A percentile compares a stretch with the other conserved stretches of the same genome.
Conservation (phyloP, 2,113 vertebrate genomes). For the Meriones unguiculatus region DNA sequence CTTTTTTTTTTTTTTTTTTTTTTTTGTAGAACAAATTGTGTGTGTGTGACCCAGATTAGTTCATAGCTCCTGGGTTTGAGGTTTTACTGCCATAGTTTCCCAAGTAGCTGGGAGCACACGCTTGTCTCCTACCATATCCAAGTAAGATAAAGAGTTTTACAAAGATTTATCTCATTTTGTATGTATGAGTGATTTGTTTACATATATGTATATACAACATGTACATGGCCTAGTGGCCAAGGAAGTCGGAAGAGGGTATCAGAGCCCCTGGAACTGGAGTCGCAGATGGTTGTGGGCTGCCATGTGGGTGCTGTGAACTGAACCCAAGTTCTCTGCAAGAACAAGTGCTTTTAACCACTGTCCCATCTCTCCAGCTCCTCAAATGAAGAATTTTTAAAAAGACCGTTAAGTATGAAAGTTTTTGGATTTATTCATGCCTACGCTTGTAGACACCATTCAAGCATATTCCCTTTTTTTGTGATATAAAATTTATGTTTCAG, state of each 20-base stretch:
- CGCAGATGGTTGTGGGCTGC: neutral
- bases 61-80: neutral
- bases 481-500: conserved; percentile 29
- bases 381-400: conserved; percentile 22
- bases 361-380: neutral
- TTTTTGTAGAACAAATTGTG: conserved; percentile 29
- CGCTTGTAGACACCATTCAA: conserved; percentile 17
- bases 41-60: neutral
- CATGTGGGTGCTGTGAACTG: neutral
- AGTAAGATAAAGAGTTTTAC: neutral
- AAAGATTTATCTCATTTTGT: neutral
- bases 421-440: conserved; percentile 42
- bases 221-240: neutral
- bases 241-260: neutral
- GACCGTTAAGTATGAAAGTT: neutral
- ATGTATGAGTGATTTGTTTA: too few species aligned
- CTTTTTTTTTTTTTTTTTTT: neutral
- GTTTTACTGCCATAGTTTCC: neutral
- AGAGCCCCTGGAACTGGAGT: neutral
- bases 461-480: neutral
- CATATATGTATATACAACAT: neutral
- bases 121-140: neutral
- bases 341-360: neutral
- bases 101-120: neutral
- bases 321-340: neutral